Conservation (phyloP, 2,113 vertebrate genomes). For the Panthera uncia region DNA sequence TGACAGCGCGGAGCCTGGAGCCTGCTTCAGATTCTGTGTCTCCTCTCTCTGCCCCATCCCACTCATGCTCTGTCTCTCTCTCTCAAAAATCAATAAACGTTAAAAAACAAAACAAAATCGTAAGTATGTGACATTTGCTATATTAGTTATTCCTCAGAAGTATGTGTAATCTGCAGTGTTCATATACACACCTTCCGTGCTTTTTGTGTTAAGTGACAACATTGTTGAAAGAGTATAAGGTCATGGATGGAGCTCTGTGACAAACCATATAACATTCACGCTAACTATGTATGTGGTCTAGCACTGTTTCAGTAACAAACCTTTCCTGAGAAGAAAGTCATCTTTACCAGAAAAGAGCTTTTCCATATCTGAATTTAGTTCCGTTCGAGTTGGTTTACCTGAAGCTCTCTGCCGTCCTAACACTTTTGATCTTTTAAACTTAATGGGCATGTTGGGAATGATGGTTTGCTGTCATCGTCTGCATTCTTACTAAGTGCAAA, state of each 20-base stretch:
- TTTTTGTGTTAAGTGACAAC: background rate
- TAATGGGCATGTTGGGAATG: background rate
- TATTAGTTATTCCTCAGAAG: background rate
- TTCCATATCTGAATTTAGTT: background rate
- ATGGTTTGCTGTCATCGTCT: background rate
- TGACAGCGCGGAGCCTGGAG: too few species aligned
- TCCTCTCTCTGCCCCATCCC: too few species aligned
- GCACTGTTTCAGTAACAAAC: background rate
- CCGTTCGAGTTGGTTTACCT: background rate
- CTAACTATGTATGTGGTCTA: too few species aligned
- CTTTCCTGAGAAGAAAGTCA: background rate
- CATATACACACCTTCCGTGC: background rate
- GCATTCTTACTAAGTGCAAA: background rate
- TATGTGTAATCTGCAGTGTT: background rate
- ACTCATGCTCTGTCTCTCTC: too few species aligned
- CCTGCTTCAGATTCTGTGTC: too few species aligned
- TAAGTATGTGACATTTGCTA: background rate
- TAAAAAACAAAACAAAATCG: background rate
- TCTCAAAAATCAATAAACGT: too few species aligned
- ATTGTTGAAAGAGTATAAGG: background rate
- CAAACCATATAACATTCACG: background rate
- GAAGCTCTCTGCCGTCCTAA: background rate
- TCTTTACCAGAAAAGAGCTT: background rate
- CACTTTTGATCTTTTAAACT: background rate
- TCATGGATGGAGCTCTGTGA: background rate